phyloP scores from a whole-genome alignment of 1,140 invertebrate genomes.

The Philopotamus ludificatus region DNA sequence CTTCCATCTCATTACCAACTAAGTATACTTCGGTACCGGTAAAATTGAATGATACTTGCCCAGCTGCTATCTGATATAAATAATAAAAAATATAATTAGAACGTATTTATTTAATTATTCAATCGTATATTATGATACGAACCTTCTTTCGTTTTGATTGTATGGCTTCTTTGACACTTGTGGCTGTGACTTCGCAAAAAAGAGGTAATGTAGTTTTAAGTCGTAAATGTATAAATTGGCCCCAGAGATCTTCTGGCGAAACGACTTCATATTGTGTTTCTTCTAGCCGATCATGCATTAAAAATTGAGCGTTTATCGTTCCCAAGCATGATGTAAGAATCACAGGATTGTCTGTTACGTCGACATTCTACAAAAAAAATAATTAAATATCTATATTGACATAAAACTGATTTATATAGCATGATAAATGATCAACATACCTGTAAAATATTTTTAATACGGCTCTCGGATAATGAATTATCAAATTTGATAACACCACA shows the following conservation, averaged over 20 bases:
- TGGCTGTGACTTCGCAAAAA: constrained; percentile 56
- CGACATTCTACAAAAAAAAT: constrained; percentile 60
- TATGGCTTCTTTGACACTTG: constrained; percentile 57
- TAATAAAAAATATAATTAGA: background rate
- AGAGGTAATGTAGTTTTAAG: constrained; percentile 57
- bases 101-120: background rate
- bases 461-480: constrained; percentile 55
- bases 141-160: constrained; percentile 60
- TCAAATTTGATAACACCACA: constrained; percentile 69
- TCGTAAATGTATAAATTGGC: constrained; percentile 67
- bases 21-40: constrained; percentile 60
- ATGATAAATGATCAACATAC: constrained; percentile 47
- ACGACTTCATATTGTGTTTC: constrained; percentile 62
- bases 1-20: constrained; percentile 57
- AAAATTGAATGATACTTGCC: constrained; percentile 65
- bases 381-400: no score
- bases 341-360: constrained; percentile 75
- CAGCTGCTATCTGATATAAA: constrained; percentile 58
- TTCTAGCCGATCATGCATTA: constrained; percentile 70
- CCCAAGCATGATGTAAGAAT: constrained; percentile 61
- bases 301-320: constrained; percentile 63
- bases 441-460: constrained; percentile 63
- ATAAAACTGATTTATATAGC: no score
- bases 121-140: constrained; percentile 26
- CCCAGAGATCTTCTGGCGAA: constrained; percentile 60